Evolutionary conservation across 2,113 vertebrate genomes (phyloP).

Genomic region (Bubalus kerabau): DNA sequence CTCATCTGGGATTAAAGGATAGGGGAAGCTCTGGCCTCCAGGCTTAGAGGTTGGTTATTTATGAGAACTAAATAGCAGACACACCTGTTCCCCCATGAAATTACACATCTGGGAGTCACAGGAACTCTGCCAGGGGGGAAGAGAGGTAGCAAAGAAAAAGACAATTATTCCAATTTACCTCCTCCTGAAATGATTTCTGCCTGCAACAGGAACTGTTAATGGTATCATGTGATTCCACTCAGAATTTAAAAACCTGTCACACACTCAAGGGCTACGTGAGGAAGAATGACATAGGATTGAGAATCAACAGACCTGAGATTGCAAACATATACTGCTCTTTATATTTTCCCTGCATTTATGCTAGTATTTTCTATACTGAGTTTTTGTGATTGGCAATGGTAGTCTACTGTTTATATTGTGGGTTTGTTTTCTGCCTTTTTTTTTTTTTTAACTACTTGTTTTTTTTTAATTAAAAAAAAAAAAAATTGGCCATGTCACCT

Average conservation of each 20-base stretch:
- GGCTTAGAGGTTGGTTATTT: constrained; percentile 16
- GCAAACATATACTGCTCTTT: neutral
- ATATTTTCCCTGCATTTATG: neutral
- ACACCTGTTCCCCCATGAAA: constrained; percentile 20
- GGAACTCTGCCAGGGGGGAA: neutral
- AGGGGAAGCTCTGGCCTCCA: neutral
- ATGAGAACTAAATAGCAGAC: constrained; percentile 3
- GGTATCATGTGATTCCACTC: neutral
- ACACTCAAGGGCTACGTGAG: neutral
- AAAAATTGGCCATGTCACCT: neutral
- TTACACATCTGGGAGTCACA: neutral
- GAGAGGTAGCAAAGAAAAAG: constrained; percentile 2
- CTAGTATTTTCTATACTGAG: neutral
- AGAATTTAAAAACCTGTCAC: neutral
- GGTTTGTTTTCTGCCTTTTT: neutral
- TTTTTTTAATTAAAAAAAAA: neutral
- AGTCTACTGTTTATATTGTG: neutral
- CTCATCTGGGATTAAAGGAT: neutral
- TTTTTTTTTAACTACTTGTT: neutral
- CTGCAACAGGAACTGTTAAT: constrained; percentile 15
- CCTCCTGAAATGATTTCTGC: neutral
- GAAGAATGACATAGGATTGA: neutral
- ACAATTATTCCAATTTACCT: constrained; percentile 13
- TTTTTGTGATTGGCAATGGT: neutral
- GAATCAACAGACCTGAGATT: neutral